Conservation (phyloP, 2,797 vertebrate genomes). For the Sciurus carolinensis region DNA sequence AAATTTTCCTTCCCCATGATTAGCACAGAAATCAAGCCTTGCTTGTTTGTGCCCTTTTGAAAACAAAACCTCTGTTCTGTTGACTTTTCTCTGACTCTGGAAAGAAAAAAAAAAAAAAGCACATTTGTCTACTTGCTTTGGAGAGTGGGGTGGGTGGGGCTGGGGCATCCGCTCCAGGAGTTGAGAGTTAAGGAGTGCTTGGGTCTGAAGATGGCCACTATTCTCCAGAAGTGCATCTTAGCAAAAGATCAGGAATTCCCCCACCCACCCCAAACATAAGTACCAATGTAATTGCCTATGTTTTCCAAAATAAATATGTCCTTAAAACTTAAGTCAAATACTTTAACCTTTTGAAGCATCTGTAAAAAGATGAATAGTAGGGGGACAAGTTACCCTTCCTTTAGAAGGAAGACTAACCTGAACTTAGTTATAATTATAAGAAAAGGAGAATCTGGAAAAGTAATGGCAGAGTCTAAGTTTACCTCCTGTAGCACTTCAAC, state of each 20-base stretch:
- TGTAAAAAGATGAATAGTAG: slow-evolving; percentile 60
- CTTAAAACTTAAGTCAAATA: slow-evolving; percentile 71
- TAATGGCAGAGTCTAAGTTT: slow-evolving; percentile 39
- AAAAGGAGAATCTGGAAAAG: slow-evolving; percentile 17
- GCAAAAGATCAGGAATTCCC: slow-evolving; percentile 53
- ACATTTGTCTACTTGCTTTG: not conserved
- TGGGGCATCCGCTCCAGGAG: not conserved
- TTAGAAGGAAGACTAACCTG: slow-evolving; percentile 66
- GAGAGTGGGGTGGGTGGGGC: not conserved
- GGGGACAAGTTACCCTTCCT: not conserved
- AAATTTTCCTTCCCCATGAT: not conserved
- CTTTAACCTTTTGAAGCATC: slow-evolving; percentile 68
- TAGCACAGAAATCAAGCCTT: slow-evolving; percentile 63
- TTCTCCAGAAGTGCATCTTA: not conserved
- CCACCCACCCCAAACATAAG: not conserved
- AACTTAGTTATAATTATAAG: slow-evolving; percentile 73
- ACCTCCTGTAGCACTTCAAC: slow-evolving; percentile 39
- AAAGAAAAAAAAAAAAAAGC: not conserved
- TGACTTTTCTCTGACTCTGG: slow-evolving; percentile 20
- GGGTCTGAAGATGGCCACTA: not conserved
- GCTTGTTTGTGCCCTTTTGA: slow-evolving; percentile 40
- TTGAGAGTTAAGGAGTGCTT: not conserved
- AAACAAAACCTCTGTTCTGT: not conserved
- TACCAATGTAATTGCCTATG: slow-evolving; percentile 53
- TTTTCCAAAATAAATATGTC: slow-evolving; percentile 74